Evolutionary conservation across 2,113 vertebrate species (phyloP).

Genomic region (Puma concolor): DNA sequence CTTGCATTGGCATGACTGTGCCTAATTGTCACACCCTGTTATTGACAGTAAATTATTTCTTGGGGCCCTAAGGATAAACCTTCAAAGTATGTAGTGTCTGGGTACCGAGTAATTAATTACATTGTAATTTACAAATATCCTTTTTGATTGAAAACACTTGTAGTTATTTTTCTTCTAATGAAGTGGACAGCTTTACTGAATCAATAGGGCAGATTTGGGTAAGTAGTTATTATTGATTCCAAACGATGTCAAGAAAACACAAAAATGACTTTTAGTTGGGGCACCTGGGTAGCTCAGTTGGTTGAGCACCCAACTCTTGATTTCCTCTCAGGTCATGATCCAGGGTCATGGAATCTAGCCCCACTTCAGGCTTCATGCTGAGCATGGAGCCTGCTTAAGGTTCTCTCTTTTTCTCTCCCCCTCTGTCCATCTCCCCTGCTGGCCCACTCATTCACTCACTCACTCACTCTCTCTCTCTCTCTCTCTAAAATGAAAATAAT

Average conservation of each 20-base stretch:
- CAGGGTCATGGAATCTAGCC: too few species aligned
- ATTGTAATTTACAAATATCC: neutral
- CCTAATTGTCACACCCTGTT: neutral
- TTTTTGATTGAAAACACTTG: neutral
- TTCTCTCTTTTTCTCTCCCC: too few species aligned
- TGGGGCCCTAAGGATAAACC: neutral
- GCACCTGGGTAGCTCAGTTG: too few species aligned
- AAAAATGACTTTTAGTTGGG: neutral
- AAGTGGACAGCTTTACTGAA: neutral
- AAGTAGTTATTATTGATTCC: neutral
- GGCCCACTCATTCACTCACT: too few species aligned
- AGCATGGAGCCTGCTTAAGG: too few species aligned
- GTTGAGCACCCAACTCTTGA: too few species aligned
- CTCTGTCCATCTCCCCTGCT: too few species aligned
- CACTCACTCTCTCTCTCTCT: too few species aligned
- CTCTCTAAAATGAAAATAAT: too few species aligned
- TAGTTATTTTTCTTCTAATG: neutral
- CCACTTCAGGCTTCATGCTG: too few species aligned
- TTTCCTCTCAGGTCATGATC: too few species aligned
- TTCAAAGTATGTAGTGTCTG: conserved; percentile 5
- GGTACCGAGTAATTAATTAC: neutral
- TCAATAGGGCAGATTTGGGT: neutral
- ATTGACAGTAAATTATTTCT: neutral
- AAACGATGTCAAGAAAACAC: conserved; percentile 1
- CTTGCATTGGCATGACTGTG: neutral